phyloP scores from a whole-genome alignment of 2,113 vertebrate genomes.

The Trinectes maculatus region DNA sequence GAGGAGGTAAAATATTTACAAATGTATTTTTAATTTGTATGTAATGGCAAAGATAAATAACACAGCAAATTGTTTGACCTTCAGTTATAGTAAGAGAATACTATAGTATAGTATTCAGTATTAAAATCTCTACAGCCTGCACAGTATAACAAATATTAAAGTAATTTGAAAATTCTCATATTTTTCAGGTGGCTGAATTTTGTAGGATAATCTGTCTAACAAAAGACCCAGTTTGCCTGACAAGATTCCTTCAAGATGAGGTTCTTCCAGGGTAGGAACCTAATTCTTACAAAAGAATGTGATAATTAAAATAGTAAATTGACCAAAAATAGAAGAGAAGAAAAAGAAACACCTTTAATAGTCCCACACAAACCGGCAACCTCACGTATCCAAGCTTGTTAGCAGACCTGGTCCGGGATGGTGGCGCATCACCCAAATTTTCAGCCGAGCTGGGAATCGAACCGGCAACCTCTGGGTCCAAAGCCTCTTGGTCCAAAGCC shows the following conservation, averaged over 20 bases:
- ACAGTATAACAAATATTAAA: neutral
- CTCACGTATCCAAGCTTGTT: no score
- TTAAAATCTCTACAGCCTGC: neutral
- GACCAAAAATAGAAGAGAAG: no score
- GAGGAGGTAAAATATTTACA: conserved; percentile 85
- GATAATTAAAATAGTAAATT: neutral
- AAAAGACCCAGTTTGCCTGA: conserved; percentile 87
- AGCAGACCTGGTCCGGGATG: no score
- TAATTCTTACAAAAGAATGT: neutral
- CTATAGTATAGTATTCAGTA: no score
- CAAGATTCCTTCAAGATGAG: conserved; percentile 88
- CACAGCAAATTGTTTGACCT: neutral
- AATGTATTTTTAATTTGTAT: neutral
- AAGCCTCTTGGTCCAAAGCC: neutral
- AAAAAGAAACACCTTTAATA: no score
- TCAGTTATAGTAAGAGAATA: no score
- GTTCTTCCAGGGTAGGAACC: conserved; percentile 83
- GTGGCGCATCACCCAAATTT: no score
- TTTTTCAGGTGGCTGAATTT: conserved; percentile 86
- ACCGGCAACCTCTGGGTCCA: no score
- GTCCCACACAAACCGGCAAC: no score
- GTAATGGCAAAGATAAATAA: neutral
- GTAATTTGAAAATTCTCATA: neutral
- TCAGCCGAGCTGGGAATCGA: no score
- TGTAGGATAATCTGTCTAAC: conserved; percentile 89